These are phyloP conservation scores for Lacerta agilis DNA, from an alignment of 2,797 vertebrate genomes.

Conservation along the genomic window DNA sequence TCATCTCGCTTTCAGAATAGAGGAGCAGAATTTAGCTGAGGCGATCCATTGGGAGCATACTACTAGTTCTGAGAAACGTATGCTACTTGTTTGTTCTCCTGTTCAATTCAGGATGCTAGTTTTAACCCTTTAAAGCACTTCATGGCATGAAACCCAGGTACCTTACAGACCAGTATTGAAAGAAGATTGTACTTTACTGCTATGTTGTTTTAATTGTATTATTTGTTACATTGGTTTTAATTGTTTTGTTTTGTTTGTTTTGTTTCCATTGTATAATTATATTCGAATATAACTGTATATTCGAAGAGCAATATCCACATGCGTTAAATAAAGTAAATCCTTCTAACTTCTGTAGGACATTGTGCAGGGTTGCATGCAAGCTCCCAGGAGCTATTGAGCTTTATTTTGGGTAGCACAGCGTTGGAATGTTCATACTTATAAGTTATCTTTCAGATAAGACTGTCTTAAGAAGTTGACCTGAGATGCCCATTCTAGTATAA, in stretches of 20 bases:
- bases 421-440: slow-evolving; percentile 52
- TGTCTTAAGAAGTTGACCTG: slow-evolving; percentile 36
- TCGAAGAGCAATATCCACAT: too few species aligned
- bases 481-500: slow-evolving; percentile 45
- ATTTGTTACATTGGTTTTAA: neutral
- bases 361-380: neutral
- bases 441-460: slow-evolving; percentile 58
- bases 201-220: too few species aligned
- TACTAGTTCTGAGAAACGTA: too few species aligned
- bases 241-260: neutral
- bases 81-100: too few species aligned
- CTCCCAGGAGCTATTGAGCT: slow-evolving; percentile 36
- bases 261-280: neutral
- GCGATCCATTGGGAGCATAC: too few species aligned
- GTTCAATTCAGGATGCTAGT: too few species aligned
- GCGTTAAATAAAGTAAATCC: neutral
- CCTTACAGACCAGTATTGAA: too few species aligned
- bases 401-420: slow-evolving; percentile 14
- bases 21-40: too few species aligned
- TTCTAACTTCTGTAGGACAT: neutral
- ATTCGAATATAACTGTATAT: neutral
- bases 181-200: too few species aligned
- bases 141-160: too few species aligned
- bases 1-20: too few species aligned
- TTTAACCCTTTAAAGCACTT: too few species aligned